Conservation (phyloP, 2,113 vertebrate species). For the Phaetusa simplex region DNA sequence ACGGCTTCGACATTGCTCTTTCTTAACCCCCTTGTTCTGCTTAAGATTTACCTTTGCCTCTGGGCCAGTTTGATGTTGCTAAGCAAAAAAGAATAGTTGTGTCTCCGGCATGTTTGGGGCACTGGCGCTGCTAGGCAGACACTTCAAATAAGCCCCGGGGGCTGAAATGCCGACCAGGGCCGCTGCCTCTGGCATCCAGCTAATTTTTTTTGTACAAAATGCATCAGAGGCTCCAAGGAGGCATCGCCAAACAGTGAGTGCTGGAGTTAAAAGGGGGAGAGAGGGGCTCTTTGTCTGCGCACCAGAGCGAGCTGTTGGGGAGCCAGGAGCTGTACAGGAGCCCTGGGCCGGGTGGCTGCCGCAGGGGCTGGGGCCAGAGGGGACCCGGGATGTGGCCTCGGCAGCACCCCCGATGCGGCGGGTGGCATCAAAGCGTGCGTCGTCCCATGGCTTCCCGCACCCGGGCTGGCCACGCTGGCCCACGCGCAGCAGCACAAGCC, state of each 20-base stretch:
- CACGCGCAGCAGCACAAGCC: fast-evolving
- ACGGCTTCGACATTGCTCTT: background rate
- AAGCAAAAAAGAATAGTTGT: background rate
- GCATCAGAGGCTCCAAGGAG: background rate
- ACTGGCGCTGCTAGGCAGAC: conserved; percentile 35
- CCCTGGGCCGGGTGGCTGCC: background rate
- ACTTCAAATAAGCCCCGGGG: background rate
- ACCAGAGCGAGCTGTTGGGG: background rate
- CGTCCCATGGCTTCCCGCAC: fast-evolving
- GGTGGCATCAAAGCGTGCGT: fast-evolving
- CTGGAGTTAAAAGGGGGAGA: fast-evolving
- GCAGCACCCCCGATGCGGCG: fast-evolving
- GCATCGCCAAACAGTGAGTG: background rate
- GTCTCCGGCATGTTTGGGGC: background rate
- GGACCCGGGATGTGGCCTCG: fast-evolving
- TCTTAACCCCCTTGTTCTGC: background rate
- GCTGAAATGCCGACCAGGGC: background rate
- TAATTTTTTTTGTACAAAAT: background rate
- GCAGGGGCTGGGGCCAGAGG: background rate
- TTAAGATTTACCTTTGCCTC: background rate
- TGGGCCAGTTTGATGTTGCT: background rate
- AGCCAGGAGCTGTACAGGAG: background rate
- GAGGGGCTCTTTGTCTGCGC: background rate
- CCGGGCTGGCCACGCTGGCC: background rate
- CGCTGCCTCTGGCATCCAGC: background rate